Evolutionary conservation across 2,888 invertebrate genomes (phyloP), one percentile per base, ranked within the genome.

Genomic region (Abrostola tripartita): DNA sequence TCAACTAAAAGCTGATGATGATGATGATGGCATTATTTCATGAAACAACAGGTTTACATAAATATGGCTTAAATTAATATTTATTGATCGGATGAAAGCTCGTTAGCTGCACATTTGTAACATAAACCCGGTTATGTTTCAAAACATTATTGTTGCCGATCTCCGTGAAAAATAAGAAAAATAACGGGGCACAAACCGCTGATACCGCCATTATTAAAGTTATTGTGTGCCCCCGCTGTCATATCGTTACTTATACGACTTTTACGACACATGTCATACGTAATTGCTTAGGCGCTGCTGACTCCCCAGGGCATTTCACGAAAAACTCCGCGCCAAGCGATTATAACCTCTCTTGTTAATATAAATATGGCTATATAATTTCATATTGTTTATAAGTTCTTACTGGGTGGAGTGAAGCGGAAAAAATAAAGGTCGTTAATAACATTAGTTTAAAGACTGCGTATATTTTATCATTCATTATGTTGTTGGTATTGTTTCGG

Each of bases 251-350:
- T 76, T 76, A 71, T 68, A 68, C 68, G 78, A 78, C 79, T 69
- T 88, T 91, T 91, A 91, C 86, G 91, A 90, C 90, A 88, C 84
- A 88, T 90, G 91, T 91, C 91, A 89, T 85, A 84, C 84, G 88
- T 92, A 92, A 92, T 92, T 91, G 91, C 88, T 82, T 83, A 85
- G 89, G 87, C 87, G 87, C 88, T 85, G 81, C 74, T 79, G 81
- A 64, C 72, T 85, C 87, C 88, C 81, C 78, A 82, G 57, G 85
- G 83, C 77, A 81, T 75, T 74, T 79, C 75, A 68, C 74, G 78
- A 76, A 81, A 76, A 78, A 74, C 65, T 74, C 64, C 82, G 76
- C 78, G 87, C 84, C 83, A 81, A 63, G 85, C 86, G 74, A 87
- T 86, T 86, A 85, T 88, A 77, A 80, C 74, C 84, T 89, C 85